Evolutionary conservation across 2,797 vertebrate species (phyloP), one percentile per base, ranked within the genome.

Genomic region (Morus bassanus): DNA sequence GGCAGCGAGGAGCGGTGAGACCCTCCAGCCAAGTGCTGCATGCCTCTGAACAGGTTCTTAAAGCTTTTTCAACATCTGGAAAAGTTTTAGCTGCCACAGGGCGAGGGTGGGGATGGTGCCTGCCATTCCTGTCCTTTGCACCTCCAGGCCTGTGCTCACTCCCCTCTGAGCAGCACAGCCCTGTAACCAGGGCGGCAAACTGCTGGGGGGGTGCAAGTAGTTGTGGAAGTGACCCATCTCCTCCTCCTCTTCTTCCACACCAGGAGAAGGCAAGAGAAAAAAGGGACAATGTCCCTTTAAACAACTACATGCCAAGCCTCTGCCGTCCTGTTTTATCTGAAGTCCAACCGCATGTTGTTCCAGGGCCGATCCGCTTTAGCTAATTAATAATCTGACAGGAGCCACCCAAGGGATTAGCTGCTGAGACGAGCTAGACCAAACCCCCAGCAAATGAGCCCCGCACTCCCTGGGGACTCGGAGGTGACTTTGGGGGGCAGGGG

Each of bases 381-480:
- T 98, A 98, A 98, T 98, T 98, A 98, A 98, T 98, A 98, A 98
- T 98, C 98, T 98, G 98, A 98, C 98, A 98, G 98, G 98, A 98
- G 97, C 97, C 97, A 98, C 98, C 98, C 98, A 97, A 93, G 98
- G 98, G 98, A 98, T 98, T 98, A 98, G 97, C 97, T 68, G 94
- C 94, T 92, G 98, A 98, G 98, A 98, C 72, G 94, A 98, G 97
- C 97, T 96, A 97, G 97, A 97, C 98, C 98, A 98, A 98, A 95
- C 98, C 97, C 97, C 97, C 91, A 77, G 97, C 98, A 98, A 98
- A 98, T 97, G 98, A 98, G 97, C 97, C 97, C 97, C 83, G 28
- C 22, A 4, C 97, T 98, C 98, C 97, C 96, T 18, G 46, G 97
- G 97, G 98, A 98, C 94, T 19, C 35, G 59, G 97, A 98, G 98